A percentile compares a stretch with the other conserved stretches of the same genome.
Conservation (phyloP, 2,888 invertebrate genomes). For the Nemapogon koenigi region DNA sequence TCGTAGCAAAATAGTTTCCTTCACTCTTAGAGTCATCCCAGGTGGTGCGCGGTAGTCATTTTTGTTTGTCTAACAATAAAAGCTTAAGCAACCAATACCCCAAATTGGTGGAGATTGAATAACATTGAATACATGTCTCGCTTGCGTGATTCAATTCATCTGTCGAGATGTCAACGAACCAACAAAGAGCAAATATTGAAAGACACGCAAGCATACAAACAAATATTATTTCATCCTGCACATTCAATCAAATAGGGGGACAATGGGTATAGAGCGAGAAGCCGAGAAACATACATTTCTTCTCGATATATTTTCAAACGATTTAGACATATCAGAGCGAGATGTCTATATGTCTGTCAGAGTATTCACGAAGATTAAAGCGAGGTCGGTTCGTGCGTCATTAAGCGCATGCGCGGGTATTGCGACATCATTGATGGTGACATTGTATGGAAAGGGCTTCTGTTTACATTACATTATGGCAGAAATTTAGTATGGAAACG, state of each 20-base stretch:
- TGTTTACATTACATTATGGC: conserved; percentile 5
- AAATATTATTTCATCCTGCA: conserved; percentile 8
- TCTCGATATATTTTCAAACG: conserved; percentile 10
- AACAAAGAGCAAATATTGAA: background rate
- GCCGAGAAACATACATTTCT: conserved; percentile 14
- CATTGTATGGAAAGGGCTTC: conserved; percentile 29
- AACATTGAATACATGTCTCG: no score
- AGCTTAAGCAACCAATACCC: no score
- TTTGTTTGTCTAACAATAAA: no score
- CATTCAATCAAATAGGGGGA: conserved; percentile 15
- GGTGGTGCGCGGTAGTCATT: no score
- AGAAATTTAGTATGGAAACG: no score
- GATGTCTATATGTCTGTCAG: conserved; percentile 19
- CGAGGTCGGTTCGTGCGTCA: conserved; percentile 34
- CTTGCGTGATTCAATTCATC: no score
- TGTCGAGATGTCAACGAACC: background rate
- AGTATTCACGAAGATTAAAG: conserved; percentile 10
- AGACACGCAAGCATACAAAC: no score
- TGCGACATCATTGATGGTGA: conserved; percentile 16
- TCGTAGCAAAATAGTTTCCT: no score
- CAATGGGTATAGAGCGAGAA: conserved; percentile 21
- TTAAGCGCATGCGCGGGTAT: conserved; percentile 8
- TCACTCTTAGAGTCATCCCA: no score
- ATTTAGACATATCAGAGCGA: conserved; percentile 18
- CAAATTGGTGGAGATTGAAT: no score